Evolutionary conservation across 2,113 vertebrate species (phyloP).

Genomic region (Crotalus viridis): DNA sequence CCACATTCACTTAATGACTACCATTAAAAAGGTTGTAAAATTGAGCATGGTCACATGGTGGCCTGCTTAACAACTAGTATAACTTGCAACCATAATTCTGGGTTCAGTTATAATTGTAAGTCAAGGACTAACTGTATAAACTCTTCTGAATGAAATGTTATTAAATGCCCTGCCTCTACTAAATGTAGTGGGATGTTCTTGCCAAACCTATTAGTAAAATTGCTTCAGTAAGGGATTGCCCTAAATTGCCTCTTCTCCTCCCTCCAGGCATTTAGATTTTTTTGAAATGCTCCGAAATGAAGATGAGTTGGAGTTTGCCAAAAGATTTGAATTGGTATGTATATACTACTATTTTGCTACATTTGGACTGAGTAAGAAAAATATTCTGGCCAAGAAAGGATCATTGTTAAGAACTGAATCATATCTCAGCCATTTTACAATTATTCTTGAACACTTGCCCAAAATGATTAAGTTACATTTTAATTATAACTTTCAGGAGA

Average conservation of each 20-base stretch:
- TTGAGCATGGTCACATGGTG: neutral
- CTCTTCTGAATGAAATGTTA: neutral
- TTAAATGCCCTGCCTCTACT: neutral
- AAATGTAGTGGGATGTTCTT: neutral
- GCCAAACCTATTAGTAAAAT: conserved; percentile 21
- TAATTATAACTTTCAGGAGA: neutral
- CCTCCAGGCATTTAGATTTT: conserved; percentile 92
- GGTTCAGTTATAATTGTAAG: neutral
- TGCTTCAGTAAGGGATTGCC: neutral
- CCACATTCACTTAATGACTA: neutral
- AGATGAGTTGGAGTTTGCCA: conserved; percentile 94
- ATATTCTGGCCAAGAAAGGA: neutral
- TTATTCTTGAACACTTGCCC: neutral
- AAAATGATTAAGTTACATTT: neutral
- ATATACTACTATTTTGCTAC: neutral
- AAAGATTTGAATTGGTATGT: conserved; percentile 90
- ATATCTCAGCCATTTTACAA: neutral
- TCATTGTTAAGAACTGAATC: neutral
- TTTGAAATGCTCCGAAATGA: conserved; percentile 99
- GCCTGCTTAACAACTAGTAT: neutral
- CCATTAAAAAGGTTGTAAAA: neutral
- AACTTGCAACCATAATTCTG: neutral
- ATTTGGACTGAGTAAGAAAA: neutral
- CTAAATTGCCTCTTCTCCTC: neutral
- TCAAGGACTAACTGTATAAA: neutral